Percentiles rank a stretch among this genome's conserved stretches.
Evolutionary conservation across 2,113 vertebrate species (phyloP).

Genomic region (Oophaga pumilio): DNA sequence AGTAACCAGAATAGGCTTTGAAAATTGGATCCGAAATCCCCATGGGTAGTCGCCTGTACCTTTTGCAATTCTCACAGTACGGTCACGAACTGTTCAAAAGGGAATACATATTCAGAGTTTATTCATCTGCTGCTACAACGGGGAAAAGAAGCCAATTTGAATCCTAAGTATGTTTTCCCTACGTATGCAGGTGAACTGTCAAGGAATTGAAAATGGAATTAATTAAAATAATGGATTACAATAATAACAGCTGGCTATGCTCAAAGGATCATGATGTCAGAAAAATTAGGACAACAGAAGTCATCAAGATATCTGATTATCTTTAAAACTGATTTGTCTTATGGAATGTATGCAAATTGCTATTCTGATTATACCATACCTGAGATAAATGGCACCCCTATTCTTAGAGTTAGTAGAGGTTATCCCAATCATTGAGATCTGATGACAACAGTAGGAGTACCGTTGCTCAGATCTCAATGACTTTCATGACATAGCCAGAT

Average conservation of each 20-base stretch:
- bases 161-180: background rate
- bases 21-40: conserved; percentile 92
- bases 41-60: conserved; percentile 86
- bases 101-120: conserved; percentile 49
- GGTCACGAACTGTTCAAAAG: conserved; percentile 79
- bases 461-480: background rate
- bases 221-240: conserved; percentile 9
- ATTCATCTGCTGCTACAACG: conserved; percentile 28
- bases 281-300: background rate
- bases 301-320: background rate
- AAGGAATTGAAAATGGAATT: background rate
- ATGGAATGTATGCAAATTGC: background rate
- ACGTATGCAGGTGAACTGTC: conserved; percentile 24
- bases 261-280: background rate
- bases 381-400: background rate
- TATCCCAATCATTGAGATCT: background rate
- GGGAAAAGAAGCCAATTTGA: conserved; percentile 10
- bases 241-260: background rate
- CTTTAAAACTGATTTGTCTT: background rate
- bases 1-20: conserved; percentile 89
- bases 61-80: conserved; percentile 83
- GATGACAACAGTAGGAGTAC: background rate
- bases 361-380: background rate
- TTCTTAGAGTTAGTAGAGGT: background rate
- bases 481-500: background rate